A percentile compares a stretch with the other conserved stretches of the same genome.
Evolutionary conservation across 2,888 invertebrate genomes (phyloP).

Genomic region (Campoletis raptor): DNA sequence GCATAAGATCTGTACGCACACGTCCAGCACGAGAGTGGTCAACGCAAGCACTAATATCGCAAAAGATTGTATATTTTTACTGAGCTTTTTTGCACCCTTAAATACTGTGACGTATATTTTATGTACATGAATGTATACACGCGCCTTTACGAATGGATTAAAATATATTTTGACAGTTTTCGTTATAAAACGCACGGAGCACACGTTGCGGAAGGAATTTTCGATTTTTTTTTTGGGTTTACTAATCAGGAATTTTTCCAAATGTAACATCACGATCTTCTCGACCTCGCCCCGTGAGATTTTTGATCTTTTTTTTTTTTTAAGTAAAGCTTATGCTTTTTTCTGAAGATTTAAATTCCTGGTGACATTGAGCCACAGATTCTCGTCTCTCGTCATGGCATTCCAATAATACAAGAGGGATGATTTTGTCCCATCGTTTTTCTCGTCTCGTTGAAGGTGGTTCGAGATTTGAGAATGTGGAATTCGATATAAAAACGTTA

Average conservation of each 20-base stretch:
- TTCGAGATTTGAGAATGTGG: slow-evolving; percentile 72
- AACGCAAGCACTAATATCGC: slow-evolving; percentile 54
- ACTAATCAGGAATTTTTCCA: background rate
- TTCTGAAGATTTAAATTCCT: slow-evolving; percentile 69
- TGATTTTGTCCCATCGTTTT: slow-evolving; percentile 28
- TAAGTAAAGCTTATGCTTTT: slow-evolving; percentile 34
- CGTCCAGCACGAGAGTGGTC: slow-evolving; percentile 67
- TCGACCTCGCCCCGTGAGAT: background rate
- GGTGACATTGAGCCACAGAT: slow-evolving; percentile 62
- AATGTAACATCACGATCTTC: background rate
- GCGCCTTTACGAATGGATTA: background rate
- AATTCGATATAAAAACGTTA: slow-evolving; percentile 82
- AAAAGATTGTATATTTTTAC: slow-evolving; percentile 39
- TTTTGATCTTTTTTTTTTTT: background rate
- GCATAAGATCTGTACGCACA: slow-evolving; percentile 83
- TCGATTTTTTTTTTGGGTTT: background rate
- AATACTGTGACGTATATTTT: slow-evolving; percentile 41
- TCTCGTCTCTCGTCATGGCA: slow-evolving; percentile 65
- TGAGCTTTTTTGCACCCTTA: slow-evolving; percentile 56
- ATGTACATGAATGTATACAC: background rate
- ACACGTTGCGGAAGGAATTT: no score
- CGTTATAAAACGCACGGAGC: no score
- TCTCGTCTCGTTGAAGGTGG: slow-evolving; percentile 11
- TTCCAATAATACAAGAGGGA: slow-evolving; percentile 78
- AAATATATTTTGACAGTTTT: background rate